phyloP scores from a whole-genome alignment of 2,797 vertebrate species.

The Botia almorhae region DNA sequence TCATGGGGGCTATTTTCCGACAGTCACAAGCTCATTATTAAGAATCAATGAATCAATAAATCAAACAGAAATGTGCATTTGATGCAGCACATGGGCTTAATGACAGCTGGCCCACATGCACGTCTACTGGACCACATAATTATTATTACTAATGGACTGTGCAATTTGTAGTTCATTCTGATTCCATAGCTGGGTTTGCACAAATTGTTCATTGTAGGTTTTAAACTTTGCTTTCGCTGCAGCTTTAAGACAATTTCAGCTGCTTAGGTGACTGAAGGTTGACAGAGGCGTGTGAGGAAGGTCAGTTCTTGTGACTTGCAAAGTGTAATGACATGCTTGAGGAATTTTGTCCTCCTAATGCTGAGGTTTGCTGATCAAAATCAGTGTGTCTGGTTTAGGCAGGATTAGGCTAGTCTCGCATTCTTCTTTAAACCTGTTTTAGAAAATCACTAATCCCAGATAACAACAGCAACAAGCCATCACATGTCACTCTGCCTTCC shows the following conservation, averaged over 20 bases:
- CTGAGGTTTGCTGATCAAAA: conserved; percentile 61
- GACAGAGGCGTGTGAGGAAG: conserved; percentile 29
- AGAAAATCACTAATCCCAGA: conserved; percentile 60
- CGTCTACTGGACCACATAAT: background rate
- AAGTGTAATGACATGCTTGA: conserved; percentile 19
- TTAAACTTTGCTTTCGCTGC: background rate
- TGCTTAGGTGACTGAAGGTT: background rate
- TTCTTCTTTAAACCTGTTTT: conserved; percentile 76
- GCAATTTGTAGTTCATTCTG: background rate
- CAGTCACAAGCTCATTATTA: conserved; percentile 20
- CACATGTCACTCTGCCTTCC: conserved; percentile 59
- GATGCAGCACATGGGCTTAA: background rate
- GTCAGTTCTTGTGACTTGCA: conserved; percentile 25
- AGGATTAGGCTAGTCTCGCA: conserved; percentile 74
- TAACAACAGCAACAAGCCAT: conserved; percentile 64
- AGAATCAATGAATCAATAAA: background rate
- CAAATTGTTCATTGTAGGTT: background rate
- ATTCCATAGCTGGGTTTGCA: background rate
- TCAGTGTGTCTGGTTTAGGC: conserved; percentile 69
- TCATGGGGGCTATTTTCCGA: conserved; percentile 6
- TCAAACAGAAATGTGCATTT: background rate
- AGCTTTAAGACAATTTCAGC: background rate
- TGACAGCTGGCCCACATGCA: conserved; percentile 6
- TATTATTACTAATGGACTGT: conserved; percentile 14
- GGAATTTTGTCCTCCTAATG: conserved; percentile 10